phyloP scores from a whole-genome alignment of 1,140 invertebrate genomes.

The Cecropterus lyciades region DNA sequence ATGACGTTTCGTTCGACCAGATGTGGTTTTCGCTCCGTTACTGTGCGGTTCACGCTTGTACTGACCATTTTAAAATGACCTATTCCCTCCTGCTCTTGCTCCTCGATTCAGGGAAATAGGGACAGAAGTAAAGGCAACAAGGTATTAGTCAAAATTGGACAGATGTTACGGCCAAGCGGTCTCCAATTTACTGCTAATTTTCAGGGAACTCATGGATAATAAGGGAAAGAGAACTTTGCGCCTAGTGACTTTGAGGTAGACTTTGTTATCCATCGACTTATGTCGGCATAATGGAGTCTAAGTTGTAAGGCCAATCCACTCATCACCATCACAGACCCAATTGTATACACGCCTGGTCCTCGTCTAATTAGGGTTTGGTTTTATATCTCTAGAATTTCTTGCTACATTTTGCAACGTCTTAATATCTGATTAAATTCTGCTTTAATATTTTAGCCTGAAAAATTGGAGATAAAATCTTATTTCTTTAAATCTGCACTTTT shows the following conservation, averaged over 20 bases:
- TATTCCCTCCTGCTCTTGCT: background rate
- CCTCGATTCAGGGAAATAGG: slow-evolving; percentile 1
- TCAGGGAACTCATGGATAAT: slow-evolving; percentile 1
- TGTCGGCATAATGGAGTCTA: too few species aligned
- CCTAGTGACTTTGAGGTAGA: background rate
- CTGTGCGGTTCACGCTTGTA: slow-evolving; percentile 14
- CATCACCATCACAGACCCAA: too few species aligned
- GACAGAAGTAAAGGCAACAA: background rate
- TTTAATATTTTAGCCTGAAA: too few species aligned
- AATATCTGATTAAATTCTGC: too few species aligned
- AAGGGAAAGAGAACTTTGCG: background rate
- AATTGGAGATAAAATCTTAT: too few species aligned
- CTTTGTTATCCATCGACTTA: too few species aligned
- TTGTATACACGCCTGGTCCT: too few species aligned
- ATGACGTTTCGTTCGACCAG: slow-evolving; percentile 17
- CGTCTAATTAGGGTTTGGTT: too few species aligned
- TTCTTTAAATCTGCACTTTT: too few species aligned
- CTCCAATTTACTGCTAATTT: slow-evolving; percentile 23
- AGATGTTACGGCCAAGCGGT: slow-evolving; percentile 6
- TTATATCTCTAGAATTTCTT: too few species aligned
- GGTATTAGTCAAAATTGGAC: slow-evolving; percentile 14
- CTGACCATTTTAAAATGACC: slow-evolving; percentile 12
- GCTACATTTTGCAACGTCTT: too few species aligned
- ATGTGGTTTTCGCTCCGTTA: slow-evolving; percentile 27
- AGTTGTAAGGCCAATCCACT: too few species aligned